Evolutionary conservation across 2,888 invertebrate genomes (phyloP).

Genomic region (Cantharis nigra): DNA sequence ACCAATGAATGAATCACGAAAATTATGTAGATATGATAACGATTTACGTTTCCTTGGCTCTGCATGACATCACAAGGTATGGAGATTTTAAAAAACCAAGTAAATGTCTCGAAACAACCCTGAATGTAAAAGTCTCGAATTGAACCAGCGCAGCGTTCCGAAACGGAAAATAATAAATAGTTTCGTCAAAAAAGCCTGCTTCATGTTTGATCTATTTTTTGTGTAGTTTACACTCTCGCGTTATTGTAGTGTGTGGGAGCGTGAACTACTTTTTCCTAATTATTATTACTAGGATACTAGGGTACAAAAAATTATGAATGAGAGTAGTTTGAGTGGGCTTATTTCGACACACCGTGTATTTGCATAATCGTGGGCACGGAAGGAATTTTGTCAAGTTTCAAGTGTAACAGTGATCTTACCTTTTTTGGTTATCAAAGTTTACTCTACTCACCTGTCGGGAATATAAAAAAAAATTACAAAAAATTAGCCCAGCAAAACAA

Average conservation of each 20-base stretch:
- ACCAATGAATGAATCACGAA: background rate
- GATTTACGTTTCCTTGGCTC: background rate
- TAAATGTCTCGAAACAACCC: too few species aligned
- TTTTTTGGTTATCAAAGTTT: constrained; percentile 5
- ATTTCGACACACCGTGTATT: constrained; percentile 27
- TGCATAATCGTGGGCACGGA: constrained; percentile 14
- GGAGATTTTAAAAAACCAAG: too few species aligned
- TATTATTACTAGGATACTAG: background rate
- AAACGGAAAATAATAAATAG: background rate
- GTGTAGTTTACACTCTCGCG: too few species aligned
- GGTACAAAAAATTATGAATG: background rate
- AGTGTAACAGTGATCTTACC: background rate
- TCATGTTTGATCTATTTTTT: background rate
- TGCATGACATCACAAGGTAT: background rate
- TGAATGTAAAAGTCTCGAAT: too few species aligned
- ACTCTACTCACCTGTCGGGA: constrained; percentile 1
- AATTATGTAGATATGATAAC: background rate
- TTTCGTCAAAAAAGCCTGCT: background rate
- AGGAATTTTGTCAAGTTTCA: constrained; percentile 14
- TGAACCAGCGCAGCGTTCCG: too few species aligned
- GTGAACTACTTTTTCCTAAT: background rate
- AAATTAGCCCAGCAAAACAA: background rate
- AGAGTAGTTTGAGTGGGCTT: background rate
- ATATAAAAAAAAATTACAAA: background rate
- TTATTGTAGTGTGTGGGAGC: background rate